These are phyloP conservation scores for Euura lappo DNA, from an alignment of 1,140 invertebrate genomes.

Conservation along the genomic window DNA sequence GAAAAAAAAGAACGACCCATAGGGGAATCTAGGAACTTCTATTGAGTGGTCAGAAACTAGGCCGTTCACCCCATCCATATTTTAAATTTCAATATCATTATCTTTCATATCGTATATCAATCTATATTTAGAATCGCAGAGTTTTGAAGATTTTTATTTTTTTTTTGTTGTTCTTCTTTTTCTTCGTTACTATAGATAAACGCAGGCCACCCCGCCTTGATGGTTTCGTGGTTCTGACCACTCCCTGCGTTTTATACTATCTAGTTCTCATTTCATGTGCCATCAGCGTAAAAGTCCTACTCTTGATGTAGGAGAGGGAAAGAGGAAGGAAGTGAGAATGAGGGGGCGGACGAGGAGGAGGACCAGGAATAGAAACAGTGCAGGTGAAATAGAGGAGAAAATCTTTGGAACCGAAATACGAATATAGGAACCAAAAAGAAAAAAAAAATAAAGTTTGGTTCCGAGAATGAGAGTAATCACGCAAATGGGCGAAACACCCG, in stretches of 20 bases:
- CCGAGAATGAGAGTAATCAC: not conserved
- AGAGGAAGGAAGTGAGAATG: slow-evolving; percentile 2
- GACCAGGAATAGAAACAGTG: not conserved
- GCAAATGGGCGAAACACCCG: not conserved
- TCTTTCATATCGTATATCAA: too few relatives aligned
- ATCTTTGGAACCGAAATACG: too few relatives aligned
- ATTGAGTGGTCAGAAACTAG: too few relatives aligned
- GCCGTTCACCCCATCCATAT: too few relatives aligned
- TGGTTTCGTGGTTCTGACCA: not conserved
- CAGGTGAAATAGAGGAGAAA: not conserved
- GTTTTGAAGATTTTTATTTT: too few relatives aligned
- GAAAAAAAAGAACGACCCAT: too few relatives aligned
- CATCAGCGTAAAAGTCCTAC: slow-evolving; percentile 30
- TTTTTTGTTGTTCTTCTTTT: too few relatives aligned
- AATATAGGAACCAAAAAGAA: not conserved
- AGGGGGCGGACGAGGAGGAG: not conserved
- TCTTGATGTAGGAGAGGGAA: slow-evolving; percentile 17
- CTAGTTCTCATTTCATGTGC: slow-evolving; percentile 21
- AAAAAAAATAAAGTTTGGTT: not conserved
- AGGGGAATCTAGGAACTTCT: too few relatives aligned
- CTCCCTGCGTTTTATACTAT: not conserved
- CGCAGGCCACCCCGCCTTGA: too few relatives aligned
- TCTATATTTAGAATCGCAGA: too few relatives aligned
- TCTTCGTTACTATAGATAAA: too few relatives aligned
- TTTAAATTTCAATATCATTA: too few relatives aligned